Base-by-base conservation (phyloP, 2,888 invertebrate genomes). In the Melanargia galathea region DNA sequence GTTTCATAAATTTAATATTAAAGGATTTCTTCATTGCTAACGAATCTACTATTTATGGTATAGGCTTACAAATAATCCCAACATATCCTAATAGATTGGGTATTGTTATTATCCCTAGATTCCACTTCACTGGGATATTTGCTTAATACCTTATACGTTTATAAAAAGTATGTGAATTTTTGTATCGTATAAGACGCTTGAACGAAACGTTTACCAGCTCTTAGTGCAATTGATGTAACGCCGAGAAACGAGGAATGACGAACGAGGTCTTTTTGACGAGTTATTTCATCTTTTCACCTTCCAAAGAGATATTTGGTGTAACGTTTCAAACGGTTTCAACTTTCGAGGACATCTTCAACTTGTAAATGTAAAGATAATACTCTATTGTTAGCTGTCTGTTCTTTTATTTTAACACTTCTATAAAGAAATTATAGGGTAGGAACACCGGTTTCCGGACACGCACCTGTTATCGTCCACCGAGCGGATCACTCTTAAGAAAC, bases 221-320 rank as follows among this genome's bases (percentile, higher is more conserved):
- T 30, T 30, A 16, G 10, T 2, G n/a, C 16, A 26, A 16, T 48
- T 30, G 16, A 49, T 16, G 24, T 48, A 24, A 48, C 2, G 18
- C 18, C 43, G 18, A 33, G 11, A 5, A 20, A 52, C 35, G 35
- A 33, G 52, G 13, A 20, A 33, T 11, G 20, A 33, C 11, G 20
- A n/a, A n/a, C n/a, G n/a, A n/a, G n/a, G 52, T 35, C 16, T 24
- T 30, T 56, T 73, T 74, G 64, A 62, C n/a, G 56, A 43, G 43
- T 52, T 45, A 26, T 13, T 52, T 45, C 51, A 43, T 49, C 26
- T 38, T 51, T 60, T 59, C 55, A 48, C 16, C 49, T 43, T 48
- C 18, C 24, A 6, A 33, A 30, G 10, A n/a, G 43, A 51, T 33
- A 49, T 11, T 49, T 18, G 35, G 55, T 40, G 13, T 52, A 22